phyloP scores from a whole-genome alignment of 2,888 invertebrate genomes.

The Philaethria dido region DNA sequence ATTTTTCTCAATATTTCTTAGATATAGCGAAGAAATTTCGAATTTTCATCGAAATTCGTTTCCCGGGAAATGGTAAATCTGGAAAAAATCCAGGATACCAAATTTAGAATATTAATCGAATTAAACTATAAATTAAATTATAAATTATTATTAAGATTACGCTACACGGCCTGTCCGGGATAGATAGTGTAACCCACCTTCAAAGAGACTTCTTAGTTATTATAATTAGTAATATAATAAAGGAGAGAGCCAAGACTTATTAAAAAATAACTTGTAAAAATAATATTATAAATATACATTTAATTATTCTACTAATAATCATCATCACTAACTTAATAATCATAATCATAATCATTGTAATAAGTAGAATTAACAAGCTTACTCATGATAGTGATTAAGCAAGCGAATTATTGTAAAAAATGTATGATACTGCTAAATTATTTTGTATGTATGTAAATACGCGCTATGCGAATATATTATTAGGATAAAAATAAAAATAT shows the following conservation, averaged over 20 bases:
- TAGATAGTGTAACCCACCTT: not conserved
- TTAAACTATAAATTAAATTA: too few relatives aligned
- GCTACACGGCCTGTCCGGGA: not conserved
- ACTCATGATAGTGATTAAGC: not conserved
- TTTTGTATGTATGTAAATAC: not conserved
- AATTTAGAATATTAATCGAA: too few relatives aligned
- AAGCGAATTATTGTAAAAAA: not conserved
- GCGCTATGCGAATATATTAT: not conserved
- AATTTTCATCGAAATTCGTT: too few relatives aligned
- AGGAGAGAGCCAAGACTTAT: slow-evolving; percentile 1
- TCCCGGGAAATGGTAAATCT: too few relatives aligned
- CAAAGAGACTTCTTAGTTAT: not conserved
- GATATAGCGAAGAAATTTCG: too few relatives aligned
- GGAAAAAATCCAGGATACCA: not conserved
- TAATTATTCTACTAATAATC: not conserved
- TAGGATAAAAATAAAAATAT: not conserved
- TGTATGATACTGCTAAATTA: not conserved
- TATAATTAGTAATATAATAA: not conserved
- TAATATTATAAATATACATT: not conserved
- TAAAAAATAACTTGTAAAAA: not conserved
- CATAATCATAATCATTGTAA: not conserved
- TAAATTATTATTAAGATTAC: too few relatives aligned
- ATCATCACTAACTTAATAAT: not conserved
- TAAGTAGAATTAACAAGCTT: not conserved
- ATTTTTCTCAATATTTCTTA: too few relatives aligned